Conservation (phyloP, 2,888 invertebrate species). For the Folsomia manolachei region DNA sequence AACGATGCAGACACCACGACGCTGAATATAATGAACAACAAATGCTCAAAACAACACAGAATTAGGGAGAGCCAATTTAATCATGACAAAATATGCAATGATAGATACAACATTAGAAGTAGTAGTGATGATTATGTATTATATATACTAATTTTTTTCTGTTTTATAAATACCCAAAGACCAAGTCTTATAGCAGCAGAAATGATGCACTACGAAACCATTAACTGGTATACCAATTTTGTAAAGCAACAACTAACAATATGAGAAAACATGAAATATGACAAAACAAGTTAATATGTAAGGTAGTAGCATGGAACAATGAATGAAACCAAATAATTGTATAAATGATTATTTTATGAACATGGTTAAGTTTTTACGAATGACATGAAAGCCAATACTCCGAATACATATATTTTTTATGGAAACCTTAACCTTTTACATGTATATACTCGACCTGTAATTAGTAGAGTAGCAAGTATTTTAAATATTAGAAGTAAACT, state of each 20-base stretch:
- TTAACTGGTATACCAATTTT: too few relatives aligned
- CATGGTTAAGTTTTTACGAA: background rate
- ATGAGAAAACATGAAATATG: background rate
- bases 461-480: background rate
- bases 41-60: background rate
- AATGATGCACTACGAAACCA: background rate
- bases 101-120: background rate
- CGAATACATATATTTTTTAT: background rate
- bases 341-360: background rate
- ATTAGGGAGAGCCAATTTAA: background rate
- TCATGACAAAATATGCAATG: background rate
- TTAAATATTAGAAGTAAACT: background rate
- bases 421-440: conserved; percentile 1
- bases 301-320: background rate
- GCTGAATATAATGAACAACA: background rate
- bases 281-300: background rate
- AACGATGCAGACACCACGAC: background rate
- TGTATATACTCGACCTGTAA: too few relatives aligned
- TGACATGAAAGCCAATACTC: background rate
- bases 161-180: too few relatives aligned
- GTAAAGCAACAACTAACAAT: background rate
- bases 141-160: too few relatives aligned
- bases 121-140: too few relatives aligned
- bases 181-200: background rate
- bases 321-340: background rate